A percentile compares a stretch with the other conserved stretches of the same genome.
These are phyloP conservation scores for Sorex fumeus DNA, from an alignment of 2,113 vertebrate species.

Conservation along the genomic window DNA sequence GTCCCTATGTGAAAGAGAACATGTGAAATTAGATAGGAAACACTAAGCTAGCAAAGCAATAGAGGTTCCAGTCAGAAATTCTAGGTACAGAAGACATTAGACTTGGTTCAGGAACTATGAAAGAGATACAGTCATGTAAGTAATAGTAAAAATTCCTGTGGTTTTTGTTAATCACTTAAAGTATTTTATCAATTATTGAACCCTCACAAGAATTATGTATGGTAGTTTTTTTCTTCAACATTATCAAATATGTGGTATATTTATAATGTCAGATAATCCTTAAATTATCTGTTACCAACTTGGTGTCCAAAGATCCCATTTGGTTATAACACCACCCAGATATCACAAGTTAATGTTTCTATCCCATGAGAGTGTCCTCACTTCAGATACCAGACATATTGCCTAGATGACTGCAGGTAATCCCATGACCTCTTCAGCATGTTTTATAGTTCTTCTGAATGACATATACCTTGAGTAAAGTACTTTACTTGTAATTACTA, in stretches of 20 bases:
- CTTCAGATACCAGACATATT: conserved; percentile 5
- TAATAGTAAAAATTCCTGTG: conserved; percentile 13
- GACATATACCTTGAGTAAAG: neutral
- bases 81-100: neutral
- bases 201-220: neutral
- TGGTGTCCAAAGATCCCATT: neutral
- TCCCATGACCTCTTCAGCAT: neutral
- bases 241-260: neutral
- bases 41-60: neutral
- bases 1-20: conserved; percentile 18
- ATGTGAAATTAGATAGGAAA: neutral
- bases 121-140: neutral
- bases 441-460: neutral
- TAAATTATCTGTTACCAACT: neutral
- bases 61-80: conserved; percentile 22
- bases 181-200: neutral
- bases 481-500: neutral
- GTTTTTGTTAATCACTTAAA: neutral
- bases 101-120: neutral
- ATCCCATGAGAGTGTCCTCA: neutral
- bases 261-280: conserved; percentile 7
- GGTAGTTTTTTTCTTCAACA: neutral
- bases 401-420: neutral
- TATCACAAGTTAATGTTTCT: neutral
- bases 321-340: neutral